Evolutionary conservation across 30 jellyfish, hydroid and myxozoan species (phyloP).

Genomic region (Clytia hemisphaerica): DNA sequence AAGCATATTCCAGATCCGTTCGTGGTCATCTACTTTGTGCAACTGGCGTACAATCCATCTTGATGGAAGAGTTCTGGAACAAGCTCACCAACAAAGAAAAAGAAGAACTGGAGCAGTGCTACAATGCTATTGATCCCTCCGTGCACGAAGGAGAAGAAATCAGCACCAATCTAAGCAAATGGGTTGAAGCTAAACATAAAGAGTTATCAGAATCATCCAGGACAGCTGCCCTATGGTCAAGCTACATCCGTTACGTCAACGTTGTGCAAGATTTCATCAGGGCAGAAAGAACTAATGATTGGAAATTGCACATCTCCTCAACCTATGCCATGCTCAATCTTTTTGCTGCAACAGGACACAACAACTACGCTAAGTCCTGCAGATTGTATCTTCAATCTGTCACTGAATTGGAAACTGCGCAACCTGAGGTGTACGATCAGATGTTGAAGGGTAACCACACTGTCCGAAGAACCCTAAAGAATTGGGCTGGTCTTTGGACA

Average conservation of each 20-base stretch:
- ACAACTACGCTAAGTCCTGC: slow-evolving; percentile 7
- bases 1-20: not conserved
- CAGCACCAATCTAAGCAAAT: too few species aligned
- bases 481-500: slow-evolving; percentile 14
- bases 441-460: slow-evolving; percentile 7
- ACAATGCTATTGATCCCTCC: too few species aligned
- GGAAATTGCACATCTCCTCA: slow-evolving; percentile 4
- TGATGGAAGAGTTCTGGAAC: slow-evolving; percentile 11
- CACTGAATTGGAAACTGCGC: not conserved
- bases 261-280: too few species aligned
- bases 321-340: slow-evolving; percentile 19
- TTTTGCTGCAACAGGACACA: slow-evolving; percentile 27
- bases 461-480: not conserved
- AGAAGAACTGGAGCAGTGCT: too few species aligned
- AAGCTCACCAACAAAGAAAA: too few species aligned
- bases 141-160: too few species aligned
- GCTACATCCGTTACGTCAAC: too few species aligned
- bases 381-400: slow-evolving; percentile 8
- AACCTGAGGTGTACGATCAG: not conserved
- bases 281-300: slow-evolving; percentile 22
- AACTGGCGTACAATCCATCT: not conserved
- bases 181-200: too few species aligned
- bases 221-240: too few species aligned
- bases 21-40: slow-evolving; percentile 16
- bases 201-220: too few species aligned